A percentile compares a stretch with the other conserved stretches of the same genome.
Conservation (phyloP, 2,113 vertebrate genomes). For the Rhodinocichla rosea region DNA sequence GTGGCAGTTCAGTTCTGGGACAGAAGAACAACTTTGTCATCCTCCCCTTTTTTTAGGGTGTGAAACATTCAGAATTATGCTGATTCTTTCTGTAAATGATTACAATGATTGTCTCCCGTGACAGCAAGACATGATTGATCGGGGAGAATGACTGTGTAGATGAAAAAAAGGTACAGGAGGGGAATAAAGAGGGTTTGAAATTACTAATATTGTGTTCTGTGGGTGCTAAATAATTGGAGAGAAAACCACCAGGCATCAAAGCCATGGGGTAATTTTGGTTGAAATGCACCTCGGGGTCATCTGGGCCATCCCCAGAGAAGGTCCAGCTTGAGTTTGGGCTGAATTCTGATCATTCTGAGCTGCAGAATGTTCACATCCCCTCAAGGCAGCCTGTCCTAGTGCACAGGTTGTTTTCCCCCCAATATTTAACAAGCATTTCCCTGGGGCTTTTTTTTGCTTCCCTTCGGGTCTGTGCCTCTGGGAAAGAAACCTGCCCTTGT, state of each 20-base stretch:
- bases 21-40: background rate
- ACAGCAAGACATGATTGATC: background rate
- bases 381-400: background rate
- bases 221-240: background rate
- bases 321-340: background rate
- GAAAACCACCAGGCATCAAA: background rate
- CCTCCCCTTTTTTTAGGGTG: background rate
- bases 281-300: background rate
- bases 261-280: background rate
- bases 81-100: background rate
- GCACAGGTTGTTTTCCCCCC: accelerated
- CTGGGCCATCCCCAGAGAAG: background rate
- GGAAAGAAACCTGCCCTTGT: background rate
- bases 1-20: background rate
- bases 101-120: background rate
- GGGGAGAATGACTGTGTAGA: background rate
- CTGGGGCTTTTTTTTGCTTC: background rate
- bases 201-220: background rate
- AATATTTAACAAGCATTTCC: background rate
- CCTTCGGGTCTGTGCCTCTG: background rate
- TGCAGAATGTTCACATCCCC: background rate
- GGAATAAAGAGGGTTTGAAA: background rate
- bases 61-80: background rate
- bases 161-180: background rate
- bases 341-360: background rate